phyloP scores from a whole-genome alignment of 2,888 invertebrate species.

The Tetanocera ferruginea region DNA sequence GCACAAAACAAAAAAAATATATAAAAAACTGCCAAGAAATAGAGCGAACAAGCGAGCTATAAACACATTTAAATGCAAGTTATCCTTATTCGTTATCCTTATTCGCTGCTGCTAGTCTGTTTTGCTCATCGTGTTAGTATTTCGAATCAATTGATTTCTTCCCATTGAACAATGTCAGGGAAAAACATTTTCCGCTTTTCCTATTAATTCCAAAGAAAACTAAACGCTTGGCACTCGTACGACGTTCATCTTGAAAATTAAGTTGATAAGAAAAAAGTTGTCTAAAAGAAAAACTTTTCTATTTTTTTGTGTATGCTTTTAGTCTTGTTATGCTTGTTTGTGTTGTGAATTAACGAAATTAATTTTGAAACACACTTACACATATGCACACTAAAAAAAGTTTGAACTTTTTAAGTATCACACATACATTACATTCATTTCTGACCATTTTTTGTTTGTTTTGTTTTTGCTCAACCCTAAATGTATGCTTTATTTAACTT shows the following conservation, averaged over 20 bases:
- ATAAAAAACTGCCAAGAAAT: background rate
- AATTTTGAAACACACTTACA: no score
- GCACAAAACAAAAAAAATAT: background rate
- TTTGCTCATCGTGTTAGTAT: background rate
- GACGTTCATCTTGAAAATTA: background rate
- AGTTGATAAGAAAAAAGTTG: background rate
- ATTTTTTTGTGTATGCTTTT: no score
- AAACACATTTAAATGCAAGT: slow-evolving; percentile 25
- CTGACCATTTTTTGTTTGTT: no score
- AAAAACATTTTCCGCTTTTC: background rate
- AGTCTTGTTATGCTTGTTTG: no score
- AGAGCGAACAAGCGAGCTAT: background rate
- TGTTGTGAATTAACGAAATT: no score
- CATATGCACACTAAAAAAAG: no score
- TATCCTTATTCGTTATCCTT: slow-evolving; percentile 20
- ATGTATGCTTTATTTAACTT: no score
- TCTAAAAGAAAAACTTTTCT: no score
- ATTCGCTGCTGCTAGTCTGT: background rate
- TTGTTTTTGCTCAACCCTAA: no score
- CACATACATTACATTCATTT: no score
- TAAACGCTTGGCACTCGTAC: background rate
- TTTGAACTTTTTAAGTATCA: no score
- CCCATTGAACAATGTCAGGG: background rate
- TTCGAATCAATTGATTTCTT: slow-evolving; percentile 25
- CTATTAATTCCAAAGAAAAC: background rate